Conservation (phyloP, 1,140 invertebrate genomes). For the Calliphora vicina region DNA sequence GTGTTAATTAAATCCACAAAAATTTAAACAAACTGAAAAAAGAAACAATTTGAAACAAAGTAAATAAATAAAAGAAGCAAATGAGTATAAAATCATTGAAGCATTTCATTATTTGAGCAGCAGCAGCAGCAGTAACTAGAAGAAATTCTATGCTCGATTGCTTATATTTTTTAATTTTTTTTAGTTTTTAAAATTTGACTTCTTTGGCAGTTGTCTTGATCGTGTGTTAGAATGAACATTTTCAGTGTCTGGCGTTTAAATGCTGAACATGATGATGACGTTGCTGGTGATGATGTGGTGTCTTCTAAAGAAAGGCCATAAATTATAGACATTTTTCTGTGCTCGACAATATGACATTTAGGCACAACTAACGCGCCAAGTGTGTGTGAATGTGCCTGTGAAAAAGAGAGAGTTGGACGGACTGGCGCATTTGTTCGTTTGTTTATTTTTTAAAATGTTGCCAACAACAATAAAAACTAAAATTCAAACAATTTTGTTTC, state of each 20-base stretch:
- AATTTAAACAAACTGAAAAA: background rate
- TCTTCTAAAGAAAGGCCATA: conserved; percentile 5
- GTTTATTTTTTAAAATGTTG: background rate
- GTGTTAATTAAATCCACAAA: conserved; percentile 22
- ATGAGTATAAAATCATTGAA: conserved; percentile 4
- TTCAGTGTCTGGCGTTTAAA: background rate
- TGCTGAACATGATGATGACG: background rate
- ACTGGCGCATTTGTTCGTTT: background rate
- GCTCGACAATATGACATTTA: background rate
- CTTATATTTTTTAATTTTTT: background rate
- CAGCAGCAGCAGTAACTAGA: background rate
- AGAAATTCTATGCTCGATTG: background rate
- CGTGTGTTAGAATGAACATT: background rate
- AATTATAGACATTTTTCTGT: background rate
- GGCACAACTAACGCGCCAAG: background rate
- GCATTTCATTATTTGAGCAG: background rate
- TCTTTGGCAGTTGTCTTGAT: background rate
- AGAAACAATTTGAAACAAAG: background rate
- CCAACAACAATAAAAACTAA: background rate
- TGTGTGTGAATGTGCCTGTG: background rate
- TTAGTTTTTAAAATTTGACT: background rate
- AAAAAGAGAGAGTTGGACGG: background rate
- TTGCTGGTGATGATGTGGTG: background rate
- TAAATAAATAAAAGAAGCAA: background rate
- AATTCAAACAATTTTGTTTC: too few species aligned